A percentile compares a stretch with the other conserved stretches of the same genome.
Conservation (phyloP, 1,140 invertebrate species). For the Nasonia giraulti region DNA sequence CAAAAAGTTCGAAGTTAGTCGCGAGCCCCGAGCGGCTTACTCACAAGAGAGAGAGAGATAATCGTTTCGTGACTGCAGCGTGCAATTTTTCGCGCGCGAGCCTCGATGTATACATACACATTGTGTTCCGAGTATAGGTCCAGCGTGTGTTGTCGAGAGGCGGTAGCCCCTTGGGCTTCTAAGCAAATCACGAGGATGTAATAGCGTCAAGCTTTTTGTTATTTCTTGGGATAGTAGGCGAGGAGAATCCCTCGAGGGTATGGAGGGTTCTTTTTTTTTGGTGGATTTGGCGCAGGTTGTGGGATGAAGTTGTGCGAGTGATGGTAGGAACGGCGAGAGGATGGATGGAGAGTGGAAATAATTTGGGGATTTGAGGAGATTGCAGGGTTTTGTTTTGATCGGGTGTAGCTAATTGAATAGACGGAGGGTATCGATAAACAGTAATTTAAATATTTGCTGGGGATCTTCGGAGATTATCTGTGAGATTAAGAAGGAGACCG, state of each 20-base stretch:
- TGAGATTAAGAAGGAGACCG: neutral
- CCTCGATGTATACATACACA: neutral
- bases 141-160: neutral
- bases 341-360: neutral
- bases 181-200: slow-evolving; percentile 24
- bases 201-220: neutral
- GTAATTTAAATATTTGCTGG: neutral
- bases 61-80: slow-evolving; percentile 41
- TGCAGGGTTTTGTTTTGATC: neutral
- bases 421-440: neutral
- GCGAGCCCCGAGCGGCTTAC: neutral
- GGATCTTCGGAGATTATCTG: neutral
- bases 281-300: neutral
- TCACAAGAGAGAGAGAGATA: neutral
- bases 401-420: slow-evolving; percentile 17
- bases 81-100: slow-evolving; percentile 46
- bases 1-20: slow-evolving; percentile 45
- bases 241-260: slow-evolving; percentile 7
- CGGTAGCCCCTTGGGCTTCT: slow-evolving; percentile 9
- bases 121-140: neutral
- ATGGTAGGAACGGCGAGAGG: neutral
- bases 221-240: slow-evolving; percentile 15
- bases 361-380: neutral
- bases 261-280: neutral
- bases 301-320: neutral